Evolutionary conservation across 2,113 vertebrate genomes (phyloP).

Genomic region (Actinemys pallida): DNA sequence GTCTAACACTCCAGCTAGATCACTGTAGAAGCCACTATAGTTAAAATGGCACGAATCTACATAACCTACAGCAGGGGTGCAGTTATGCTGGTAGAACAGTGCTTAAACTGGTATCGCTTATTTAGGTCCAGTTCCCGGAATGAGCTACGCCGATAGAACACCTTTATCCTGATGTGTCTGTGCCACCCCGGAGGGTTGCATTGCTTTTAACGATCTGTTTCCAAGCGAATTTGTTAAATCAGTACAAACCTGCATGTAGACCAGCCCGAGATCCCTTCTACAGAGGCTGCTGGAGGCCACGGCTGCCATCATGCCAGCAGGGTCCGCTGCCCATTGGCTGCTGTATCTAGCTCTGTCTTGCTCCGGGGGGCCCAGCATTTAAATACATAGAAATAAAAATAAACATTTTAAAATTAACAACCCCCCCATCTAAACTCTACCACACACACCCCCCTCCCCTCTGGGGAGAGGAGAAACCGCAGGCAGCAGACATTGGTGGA

Average conservation of each 20-base stretch:
- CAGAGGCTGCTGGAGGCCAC: neutral
- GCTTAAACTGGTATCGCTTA: neutral
- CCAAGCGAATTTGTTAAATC: neutral
- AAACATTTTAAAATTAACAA: too few relatives aligned
- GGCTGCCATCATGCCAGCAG: neutral
- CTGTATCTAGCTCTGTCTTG: neutral
- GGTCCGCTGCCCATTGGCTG: neutral
- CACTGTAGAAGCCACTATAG: neutral
- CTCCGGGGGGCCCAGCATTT: neutral
- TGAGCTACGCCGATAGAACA: neutral
- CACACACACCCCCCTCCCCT: too few relatives aligned
- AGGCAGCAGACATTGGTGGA: too few relatives aligned
- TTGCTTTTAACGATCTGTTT: neutral
- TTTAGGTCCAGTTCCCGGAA: neutral
- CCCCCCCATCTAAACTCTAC: too few relatives aligned
- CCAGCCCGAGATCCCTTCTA: neutral
- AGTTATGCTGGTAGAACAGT: neutral
- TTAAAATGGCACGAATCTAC: neutral
- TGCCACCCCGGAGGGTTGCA: neutral
- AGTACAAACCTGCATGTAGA: too few relatives aligned
- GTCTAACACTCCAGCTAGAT: too few relatives aligned
- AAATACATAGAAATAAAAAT: too few relatives aligned
- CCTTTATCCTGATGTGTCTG: neutral
- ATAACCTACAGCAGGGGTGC: neutral
- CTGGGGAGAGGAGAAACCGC: too few relatives aligned